phyloP scores from a whole-genome alignment of 2,113 vertebrate species.

The Mastomys natalensis region DNA sequence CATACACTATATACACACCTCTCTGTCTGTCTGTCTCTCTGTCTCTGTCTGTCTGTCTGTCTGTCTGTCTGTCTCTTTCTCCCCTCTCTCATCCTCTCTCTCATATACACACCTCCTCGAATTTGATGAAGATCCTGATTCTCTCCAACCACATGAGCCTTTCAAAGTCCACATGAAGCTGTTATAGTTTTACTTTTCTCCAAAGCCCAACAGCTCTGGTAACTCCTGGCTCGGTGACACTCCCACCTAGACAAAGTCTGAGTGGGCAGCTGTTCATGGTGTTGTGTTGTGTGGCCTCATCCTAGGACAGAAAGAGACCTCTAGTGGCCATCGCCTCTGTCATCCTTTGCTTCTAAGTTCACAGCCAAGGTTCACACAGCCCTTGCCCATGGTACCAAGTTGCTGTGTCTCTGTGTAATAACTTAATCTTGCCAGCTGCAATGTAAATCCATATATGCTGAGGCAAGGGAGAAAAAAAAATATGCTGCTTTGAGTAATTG shows the following conservation, averaged over 20 bases:
- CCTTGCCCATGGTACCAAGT: background rate
- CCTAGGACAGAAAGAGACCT: conserved; percentile 15
- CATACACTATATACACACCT: background rate
- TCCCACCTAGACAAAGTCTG: background rate
- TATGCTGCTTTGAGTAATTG: background rate
- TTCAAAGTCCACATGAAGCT: background rate
- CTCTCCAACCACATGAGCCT: background rate
- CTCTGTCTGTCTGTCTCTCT: no score
- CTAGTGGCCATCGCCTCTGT: background rate
- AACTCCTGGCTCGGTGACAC: background rate
- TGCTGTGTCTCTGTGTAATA: background rate
- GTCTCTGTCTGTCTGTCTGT: no score
- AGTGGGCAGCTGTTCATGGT: background rate
- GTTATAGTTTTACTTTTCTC: background rate
- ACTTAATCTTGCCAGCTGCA: background rate
- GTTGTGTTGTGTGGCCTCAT: background rate
- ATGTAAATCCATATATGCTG: background rate
- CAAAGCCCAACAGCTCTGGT: background rate
- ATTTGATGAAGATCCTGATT: background rate
- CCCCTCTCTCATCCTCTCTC: no score
- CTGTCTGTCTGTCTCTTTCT: no score
- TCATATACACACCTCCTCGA: background rate
- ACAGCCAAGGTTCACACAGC: background rate
- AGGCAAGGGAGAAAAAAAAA: conserved; percentile 2
- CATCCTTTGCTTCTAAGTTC: background rate